Percentiles rank a stretch among this genome's conserved stretches.
These are phyloP conservation scores for Athalia circularis DNA, from an alignment of 2,888 invertebrate species.

Conservation along the genomic window DNA sequence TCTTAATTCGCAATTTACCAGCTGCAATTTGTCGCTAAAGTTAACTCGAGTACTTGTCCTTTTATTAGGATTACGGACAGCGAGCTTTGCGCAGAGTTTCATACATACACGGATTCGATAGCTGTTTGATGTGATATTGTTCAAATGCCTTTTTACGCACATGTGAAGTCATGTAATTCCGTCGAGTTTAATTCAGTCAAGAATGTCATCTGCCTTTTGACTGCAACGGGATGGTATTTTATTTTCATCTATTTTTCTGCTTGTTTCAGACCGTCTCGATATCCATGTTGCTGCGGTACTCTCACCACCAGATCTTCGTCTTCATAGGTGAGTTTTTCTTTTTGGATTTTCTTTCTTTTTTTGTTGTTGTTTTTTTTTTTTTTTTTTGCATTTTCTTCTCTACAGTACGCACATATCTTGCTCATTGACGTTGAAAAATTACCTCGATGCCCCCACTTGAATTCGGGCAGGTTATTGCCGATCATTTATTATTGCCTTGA, in stretches of 20 bases:
- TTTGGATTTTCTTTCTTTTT: neutral
- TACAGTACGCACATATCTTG: no score
- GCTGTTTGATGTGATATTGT: neutral
- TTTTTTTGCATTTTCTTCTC: neutral
- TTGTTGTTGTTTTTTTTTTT: neutral
- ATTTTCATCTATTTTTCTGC: slow-evolving; percentile 56
- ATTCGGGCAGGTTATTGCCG: no score
- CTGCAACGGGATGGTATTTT: neutral
- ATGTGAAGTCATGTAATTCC: no score
- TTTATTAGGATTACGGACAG: slow-evolving; percentile 15
- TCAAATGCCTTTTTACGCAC: neutral
- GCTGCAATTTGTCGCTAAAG: slow-evolving; percentile 51
- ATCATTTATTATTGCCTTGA: no score
- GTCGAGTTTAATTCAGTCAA: no score
- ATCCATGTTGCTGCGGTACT: slow-evolving; percentile 97
- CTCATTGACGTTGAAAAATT: neutral
- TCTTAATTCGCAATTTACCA: slow-evolving; percentile 59
- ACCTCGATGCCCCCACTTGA: neutral
- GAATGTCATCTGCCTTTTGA: neutral
- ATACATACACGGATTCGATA: slow-evolving; percentile 3
- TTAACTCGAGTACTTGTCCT: slow-evolving; percentile 48
- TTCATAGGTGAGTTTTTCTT: slow-evolving; percentile 91
- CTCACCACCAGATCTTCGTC: slow-evolving; percentile 99
- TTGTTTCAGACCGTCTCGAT: slow-evolving; percentile 96
- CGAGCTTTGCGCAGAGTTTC: slow-evolving; percentile 4